These are phyloP conservation scores for Hypsibius dujardini DNA, from an alignment of 1,140 invertebrate genomes.

Conservation along the genomic window DNA sequence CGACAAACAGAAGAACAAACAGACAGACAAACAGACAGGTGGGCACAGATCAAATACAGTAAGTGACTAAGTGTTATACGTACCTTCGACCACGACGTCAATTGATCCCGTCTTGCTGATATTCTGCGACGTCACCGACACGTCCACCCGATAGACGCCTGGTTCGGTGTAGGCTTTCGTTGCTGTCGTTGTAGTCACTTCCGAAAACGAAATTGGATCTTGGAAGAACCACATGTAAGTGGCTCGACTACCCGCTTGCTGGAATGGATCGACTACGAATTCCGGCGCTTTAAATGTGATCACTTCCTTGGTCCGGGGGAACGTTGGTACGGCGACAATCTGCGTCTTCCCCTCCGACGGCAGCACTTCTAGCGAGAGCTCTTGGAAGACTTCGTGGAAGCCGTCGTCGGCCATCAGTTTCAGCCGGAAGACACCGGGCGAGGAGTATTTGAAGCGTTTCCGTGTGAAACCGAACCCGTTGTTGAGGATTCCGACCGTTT, in stretches of 20 bases:
- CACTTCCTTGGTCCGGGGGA: background rate
- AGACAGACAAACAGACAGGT: too few relatives aligned
- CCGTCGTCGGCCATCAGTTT: background rate
- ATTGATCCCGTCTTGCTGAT: constrained; percentile 4
- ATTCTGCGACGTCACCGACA: background rate
- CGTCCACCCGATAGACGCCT: background rate
- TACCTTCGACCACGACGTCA: background rate
- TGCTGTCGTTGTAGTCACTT: background rate
- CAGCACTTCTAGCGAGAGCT: background rate
- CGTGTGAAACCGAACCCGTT: background rate
- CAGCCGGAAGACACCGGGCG: constrained; percentile 4
- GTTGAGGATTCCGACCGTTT: background rate
- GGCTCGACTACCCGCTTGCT: background rate
- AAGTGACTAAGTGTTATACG: too few relatives aligned
- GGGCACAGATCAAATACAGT: too few relatives aligned
- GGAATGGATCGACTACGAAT: too few relatives aligned
- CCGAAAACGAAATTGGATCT: background rate
- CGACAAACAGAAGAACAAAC: too few relatives aligned
- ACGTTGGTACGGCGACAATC: background rate
- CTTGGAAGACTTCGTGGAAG: constrained; percentile 7
- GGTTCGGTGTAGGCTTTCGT: background rate
- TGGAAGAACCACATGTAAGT: constrained; percentile 13
- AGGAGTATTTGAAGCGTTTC: background rate
- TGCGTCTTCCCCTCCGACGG: background rate
- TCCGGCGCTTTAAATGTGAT: background rate